phyloP scores from a whole-genome alignment of 2,888 invertebrate genomes.

The Drosophila dives region DNA sequence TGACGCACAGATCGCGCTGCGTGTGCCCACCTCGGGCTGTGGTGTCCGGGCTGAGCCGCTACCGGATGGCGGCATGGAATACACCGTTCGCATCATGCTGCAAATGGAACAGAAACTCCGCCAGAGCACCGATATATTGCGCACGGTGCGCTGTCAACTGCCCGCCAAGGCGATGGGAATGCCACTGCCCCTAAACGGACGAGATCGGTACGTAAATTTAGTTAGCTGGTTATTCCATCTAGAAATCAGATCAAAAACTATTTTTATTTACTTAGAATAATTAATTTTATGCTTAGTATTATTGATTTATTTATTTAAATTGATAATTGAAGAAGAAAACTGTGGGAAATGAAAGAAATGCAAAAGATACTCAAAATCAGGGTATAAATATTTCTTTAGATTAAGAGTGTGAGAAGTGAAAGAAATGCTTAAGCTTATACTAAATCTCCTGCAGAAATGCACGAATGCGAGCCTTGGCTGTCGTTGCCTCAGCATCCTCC shows the following conservation, averaged over 20 bases:
- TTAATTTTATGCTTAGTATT: neutral
- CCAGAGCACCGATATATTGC: slow-evolving; percentile 90
- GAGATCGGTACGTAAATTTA: slow-evolving; percentile 51
- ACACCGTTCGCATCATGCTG: slow-evolving; percentile 89
- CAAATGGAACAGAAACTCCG: slow-evolving; percentile 91
- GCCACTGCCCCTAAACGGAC: slow-evolving; percentile 61
- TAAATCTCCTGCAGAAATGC: slow-evolving; percentile 47
- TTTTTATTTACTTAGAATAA: neutral
- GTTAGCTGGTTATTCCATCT: neutral
- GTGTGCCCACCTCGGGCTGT: slow-evolving; percentile 86
- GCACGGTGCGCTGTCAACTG: slow-evolving; percentile 87
- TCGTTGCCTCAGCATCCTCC: slow-evolving; percentile 43
- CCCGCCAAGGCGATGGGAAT: slow-evolving; percentile 83
- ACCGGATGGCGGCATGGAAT: slow-evolving; percentile 86
- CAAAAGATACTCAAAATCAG: neutral
- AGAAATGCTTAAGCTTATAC: neutral
- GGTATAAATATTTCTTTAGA: too few species aligned
- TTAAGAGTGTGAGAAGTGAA: neutral
- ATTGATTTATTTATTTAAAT: neutral
- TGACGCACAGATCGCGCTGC: slow-evolving; percentile 73
- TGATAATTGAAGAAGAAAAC: neutral
- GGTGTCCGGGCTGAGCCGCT: slow-evolving; percentile 88
- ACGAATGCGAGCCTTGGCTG: slow-evolving; percentile 67
- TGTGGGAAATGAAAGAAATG: neutral
- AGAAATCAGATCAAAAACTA: neutral